Evolutionary conservation across 2,888 invertebrate species (phyloP), one percentile per base, ranked within the genome.

Genomic region (Meiosimyza platycephala): DNA sequence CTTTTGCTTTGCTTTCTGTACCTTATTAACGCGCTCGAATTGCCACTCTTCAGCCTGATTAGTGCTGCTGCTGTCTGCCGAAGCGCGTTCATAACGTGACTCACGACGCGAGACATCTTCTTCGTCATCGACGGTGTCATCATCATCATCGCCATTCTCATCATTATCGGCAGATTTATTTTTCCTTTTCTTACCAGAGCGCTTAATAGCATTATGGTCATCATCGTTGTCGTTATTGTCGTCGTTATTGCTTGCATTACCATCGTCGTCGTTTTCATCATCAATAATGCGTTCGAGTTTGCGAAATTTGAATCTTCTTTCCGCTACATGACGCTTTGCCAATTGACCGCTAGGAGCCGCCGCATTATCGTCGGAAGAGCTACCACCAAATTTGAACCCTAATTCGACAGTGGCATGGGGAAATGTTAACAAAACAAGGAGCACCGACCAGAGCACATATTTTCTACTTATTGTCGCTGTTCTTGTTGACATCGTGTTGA

Each of bases 291-390:
- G 83, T 72, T 82, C 81, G 62, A 86, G 81, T 80, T 84, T 84
- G 74, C 82, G 84, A 79, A 86, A 85, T 76, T 84, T 84, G 65
- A 84, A 84, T 76, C 83, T 85, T 54, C 75, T 78, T 48, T 80
- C 79, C 16, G 64, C 72, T 2, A 74, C 16, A 72, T 54, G 54
- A 13, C 60, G 9, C 72, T 73, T 48, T 15, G 54, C 48, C 40
- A 33, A 55, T 59, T 52, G 6, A 60, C 73, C 16, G 50, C 22
- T 64, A 51, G 12, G 3, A 15, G 13, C 15, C 13, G 52, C 50
- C 13, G 72, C 72, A 54, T 50, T 72, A 3, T 75, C 74, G 13
- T 51, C 76, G 52, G 66, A 76, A 60, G 69, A 73, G 55, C 60
- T 76, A 52, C 70, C 76, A 57, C 67, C 77, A 65, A 79, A 77